Percentiles rank a stretch among this genome's conserved stretches.
These are phyloP conservation scores for Macrosiphum euphorbiae DNA, from an alignment of 2,888 invertebrate species.

Conservation along the genomic window DNA sequence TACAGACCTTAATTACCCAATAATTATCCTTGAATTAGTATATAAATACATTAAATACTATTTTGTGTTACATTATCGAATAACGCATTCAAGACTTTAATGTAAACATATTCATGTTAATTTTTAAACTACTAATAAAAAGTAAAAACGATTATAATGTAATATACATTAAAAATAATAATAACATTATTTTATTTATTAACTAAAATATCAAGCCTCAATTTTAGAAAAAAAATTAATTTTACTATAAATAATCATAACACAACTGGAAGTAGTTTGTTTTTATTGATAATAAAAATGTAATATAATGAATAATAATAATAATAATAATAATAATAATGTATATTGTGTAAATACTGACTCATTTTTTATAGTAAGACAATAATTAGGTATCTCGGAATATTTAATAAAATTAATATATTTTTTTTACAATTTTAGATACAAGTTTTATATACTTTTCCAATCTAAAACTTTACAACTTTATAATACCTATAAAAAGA, in stretches of 20 bases:
- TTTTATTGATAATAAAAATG: constrained; percentile 50
- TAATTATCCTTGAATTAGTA: no score
- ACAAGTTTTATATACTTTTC: constrained; percentile 20
- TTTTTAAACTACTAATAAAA: neutral
- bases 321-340: constrained; percentile 18
- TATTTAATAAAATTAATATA: neutral
- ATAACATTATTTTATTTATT: neutral
- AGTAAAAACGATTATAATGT: neutral
- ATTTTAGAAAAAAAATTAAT: neutral
- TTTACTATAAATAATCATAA: neutral
- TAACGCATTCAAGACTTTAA: neutral
- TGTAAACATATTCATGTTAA: neutral
- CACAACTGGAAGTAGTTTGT: constrained; percentile 44
- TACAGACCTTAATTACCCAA: neutral
- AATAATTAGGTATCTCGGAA: constrained; percentile 8
- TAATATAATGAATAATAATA: constrained; percentile 43
- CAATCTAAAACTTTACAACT: neutral
- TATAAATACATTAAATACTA: neutral
- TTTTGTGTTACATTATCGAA: neutral
- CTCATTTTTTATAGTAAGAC: constrained; percentile 13
- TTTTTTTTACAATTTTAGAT: neutral
- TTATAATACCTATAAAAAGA: neutral
- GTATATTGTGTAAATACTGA: constrained; percentile 14
- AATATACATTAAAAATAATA: neutral
- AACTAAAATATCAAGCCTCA: neutral